These are phyloP conservation scores for Campoplex nolae DNA, from an alignment of 2,888 invertebrate genomes.

Conservation along the genomic window DNA sequence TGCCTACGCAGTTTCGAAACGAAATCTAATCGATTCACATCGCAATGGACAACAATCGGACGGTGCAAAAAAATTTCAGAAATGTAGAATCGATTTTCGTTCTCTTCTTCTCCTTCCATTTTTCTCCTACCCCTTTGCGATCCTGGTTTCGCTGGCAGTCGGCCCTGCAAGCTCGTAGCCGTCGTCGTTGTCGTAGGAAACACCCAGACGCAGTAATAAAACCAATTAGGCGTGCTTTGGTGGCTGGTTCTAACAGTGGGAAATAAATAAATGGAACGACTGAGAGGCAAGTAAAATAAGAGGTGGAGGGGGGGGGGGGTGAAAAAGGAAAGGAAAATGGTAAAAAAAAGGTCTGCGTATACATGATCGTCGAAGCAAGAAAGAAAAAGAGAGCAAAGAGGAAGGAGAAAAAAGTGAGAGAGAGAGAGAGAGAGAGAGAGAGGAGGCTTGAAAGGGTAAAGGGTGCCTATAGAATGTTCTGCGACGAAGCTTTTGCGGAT, in stretches of 20 bases:
- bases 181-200: slow-evolving; percentile 65
- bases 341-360: slow-evolving; percentile 45
- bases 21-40: slow-evolving; percentile 41
- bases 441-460: slow-evolving; percentile 64
- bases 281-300: slow-evolving; percentile 66
- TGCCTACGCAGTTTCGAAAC: not conserved
- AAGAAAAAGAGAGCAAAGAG: slow-evolving; percentile 50
- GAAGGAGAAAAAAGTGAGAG: slow-evolving; percentile 46
- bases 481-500: slow-evolving; percentile 67
- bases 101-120: not conserved
- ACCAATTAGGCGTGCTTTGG: slow-evolving; percentile 80
- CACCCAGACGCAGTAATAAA: slow-evolving; percentile 78
- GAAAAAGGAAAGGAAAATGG: slow-evolving; percentile 30
- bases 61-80: slow-evolving; percentile 53
- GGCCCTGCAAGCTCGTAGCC: slow-evolving; percentile 57
- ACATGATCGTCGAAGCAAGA: slow-evolving; percentile 50
- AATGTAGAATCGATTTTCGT: slow-evolving; percentile 20
- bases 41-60: slow-evolving; percentile 22
- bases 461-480: slow-evolving; percentile 58
- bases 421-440: slow-evolving; percentile 51
- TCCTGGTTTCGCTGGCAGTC: slow-evolving; percentile 57
- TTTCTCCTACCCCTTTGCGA: slow-evolving; percentile 19
- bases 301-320: not conserved
- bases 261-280: slow-evolving; percentile 69
- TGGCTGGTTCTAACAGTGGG: slow-evolving; percentile 67